Conservation (phyloP, 2,888 invertebrate genomes). For the Caenorhabditis angaria region DNA sequence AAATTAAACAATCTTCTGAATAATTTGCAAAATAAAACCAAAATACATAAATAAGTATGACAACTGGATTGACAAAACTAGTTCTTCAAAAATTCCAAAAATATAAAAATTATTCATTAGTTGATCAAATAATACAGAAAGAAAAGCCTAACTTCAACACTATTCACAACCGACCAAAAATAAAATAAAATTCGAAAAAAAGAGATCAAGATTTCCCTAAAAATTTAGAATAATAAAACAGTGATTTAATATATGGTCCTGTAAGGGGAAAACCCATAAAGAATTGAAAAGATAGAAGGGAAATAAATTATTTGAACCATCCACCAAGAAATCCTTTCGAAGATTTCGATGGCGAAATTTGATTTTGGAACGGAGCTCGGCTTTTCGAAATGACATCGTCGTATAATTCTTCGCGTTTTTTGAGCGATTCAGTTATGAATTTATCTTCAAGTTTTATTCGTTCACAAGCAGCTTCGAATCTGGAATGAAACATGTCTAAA, state of each 20-base stretch:
- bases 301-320: slow-evolving; percentile 34
- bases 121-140: neutral
- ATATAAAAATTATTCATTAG: neutral
- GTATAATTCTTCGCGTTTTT: slow-evolving; percentile 63
- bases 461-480: slow-evolving; percentile 62
- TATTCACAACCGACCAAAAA: neutral
- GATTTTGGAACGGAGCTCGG: slow-evolving; percentile 34
- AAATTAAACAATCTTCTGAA: no score
- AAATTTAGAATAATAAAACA: neutral
- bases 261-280: neutral
- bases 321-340: slow-evolving; percentile 47
- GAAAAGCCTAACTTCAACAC: neutral
- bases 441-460: slow-evolving; percentile 67
- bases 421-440: slow-evolving; percentile 53
- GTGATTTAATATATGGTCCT: no score
- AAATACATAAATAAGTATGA: no score
- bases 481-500: slow-evolving; percentile 13
- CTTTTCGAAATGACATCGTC: slow-evolving; percentile 50
- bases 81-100: neutral
- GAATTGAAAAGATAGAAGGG: neutral
- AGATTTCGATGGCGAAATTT: slow-evolving; percentile 43
- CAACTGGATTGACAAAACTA: no score
- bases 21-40: no score
- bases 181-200: neutral
- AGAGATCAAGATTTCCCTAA: neutral